A percentile compares a stretch with the other conserved stretches of the same genome.
These are phyloP conservation scores for Phymatocera aterrima DNA, from an alignment of 2,888 invertebrate genomes.

Conservation along the genomic window DNA sequence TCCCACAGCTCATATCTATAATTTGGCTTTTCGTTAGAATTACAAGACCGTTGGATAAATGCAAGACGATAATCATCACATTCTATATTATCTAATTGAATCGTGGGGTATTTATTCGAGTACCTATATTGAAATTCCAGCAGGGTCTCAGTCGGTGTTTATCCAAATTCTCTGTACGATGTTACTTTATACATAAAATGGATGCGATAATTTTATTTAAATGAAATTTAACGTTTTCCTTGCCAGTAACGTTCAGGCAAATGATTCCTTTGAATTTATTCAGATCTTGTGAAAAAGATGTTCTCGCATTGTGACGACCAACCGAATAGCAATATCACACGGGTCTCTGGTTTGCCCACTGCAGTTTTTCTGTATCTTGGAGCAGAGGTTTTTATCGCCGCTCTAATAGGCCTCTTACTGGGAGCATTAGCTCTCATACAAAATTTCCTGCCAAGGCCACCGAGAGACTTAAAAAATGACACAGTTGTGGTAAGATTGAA, in stretches of 20 bases:
- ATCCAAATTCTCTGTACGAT: no score
- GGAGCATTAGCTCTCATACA: conserved; percentile 60
- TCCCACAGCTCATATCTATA: background rate
- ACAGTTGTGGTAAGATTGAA: conserved; percentile 65
- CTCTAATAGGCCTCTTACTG: conserved; percentile 59
- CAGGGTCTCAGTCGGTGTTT: no score
- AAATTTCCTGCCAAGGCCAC: conserved; percentile 68
- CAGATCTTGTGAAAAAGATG: conserved; percentile 63
- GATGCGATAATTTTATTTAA: no score
- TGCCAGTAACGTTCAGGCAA: background rate
- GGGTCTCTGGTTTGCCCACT: conserved; percentile 58
- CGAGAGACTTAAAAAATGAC: conserved; percentile 66
- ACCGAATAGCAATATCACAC: conserved; percentile 51
- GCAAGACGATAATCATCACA: no score
- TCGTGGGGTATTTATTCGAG: no score
- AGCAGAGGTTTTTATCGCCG: conserved; percentile 64
- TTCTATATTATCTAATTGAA: no score
- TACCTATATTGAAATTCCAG: no score
- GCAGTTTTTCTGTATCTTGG: conserved; percentile 64
- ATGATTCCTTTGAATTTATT: conserved; percentile 38
- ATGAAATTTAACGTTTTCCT: background rate
- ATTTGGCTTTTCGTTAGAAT: background rate
- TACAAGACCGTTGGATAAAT: no score
- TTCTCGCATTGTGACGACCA: conserved; percentile 58
- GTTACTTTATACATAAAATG: no score